Percentiles rank a stretch among this genome's conserved stretches.
These are phyloP conservation scores for Miniopterus natalensis DNA, from an alignment of 2,113 vertebrate species.

Conservation along the genomic window DNA sequence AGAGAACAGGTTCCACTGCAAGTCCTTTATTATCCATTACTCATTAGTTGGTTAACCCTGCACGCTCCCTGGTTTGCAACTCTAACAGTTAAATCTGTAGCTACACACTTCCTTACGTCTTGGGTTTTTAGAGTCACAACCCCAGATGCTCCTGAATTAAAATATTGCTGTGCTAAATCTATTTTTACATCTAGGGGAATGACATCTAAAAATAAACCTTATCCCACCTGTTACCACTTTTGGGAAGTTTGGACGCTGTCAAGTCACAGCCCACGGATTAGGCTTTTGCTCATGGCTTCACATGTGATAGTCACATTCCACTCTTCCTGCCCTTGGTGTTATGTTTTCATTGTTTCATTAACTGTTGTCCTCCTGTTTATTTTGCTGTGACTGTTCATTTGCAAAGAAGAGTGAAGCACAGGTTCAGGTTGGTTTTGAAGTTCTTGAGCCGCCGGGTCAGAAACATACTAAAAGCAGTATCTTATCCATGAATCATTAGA, in stretches of 20 bases:
- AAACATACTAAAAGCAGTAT: conserved; percentile 93
- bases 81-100: conserved; percentile 33
- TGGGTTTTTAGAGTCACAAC: conserved; percentile 56
- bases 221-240: conserved; percentile 81
- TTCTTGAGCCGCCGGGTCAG: conserved; percentile 89
- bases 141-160: conserved; percentile 72
- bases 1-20: neutral
- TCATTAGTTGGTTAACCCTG: conserved; percentile 33
- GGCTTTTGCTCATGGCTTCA: conserved; percentile 73
- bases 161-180: conserved; percentile 71
- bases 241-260: conserved; percentile 62
- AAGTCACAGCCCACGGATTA: conserved; percentile 44
- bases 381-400: conserved; percentile 62
- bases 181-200: conserved; percentile 65
- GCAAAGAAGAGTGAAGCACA: conserved; percentile 80
- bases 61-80: conserved; percentile 29
- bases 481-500: conserved; percentile 95
- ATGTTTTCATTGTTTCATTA: conserved; percentile 46
- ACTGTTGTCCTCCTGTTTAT: conserved; percentile 41
- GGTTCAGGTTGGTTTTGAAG: conserved; percentile 83
- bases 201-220: conserved; percentile 74
- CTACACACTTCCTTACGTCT: conserved; percentile 48
- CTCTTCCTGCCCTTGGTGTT: neutral
- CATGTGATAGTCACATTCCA: conserved; percentile 1
- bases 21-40: conserved; percentile 37